phyloP scores from a whole-genome alignment of 2,797 vertebrate species.

The Pangasius sanitwongsei region DNA sequence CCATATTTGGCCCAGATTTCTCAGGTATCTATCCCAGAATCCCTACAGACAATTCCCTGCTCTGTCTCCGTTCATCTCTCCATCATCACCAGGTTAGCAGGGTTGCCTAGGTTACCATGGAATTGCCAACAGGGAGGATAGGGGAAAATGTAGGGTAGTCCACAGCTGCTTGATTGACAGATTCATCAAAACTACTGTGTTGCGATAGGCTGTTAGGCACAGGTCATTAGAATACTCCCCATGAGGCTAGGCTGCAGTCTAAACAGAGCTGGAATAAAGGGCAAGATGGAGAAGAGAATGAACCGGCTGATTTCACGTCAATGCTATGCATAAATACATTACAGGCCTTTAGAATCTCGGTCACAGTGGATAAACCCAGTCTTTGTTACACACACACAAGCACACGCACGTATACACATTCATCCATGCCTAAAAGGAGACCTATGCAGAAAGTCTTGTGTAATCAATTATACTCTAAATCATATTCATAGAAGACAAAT shows the following conservation, averaged over 20 bases:
- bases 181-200: conserved; percentile 39
- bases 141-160: conserved; percentile 21
- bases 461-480: background rate
- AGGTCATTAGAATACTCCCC: conserved; percentile 58
- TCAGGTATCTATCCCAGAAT: background rate
- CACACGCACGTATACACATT: conserved; percentile 59
- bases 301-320: conserved; percentile 79
- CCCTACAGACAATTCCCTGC: conserved; percentile 60
- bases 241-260: conserved; percentile 62
- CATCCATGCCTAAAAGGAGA: background rate
- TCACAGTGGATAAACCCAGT: conserved; percentile 62
- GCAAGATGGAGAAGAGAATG: conserved; percentile 74
- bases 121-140: conserved; percentile 1
- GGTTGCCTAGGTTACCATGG: conserved; percentile 15
- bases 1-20: conserved; percentile 57
- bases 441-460: background rate
- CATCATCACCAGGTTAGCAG: conserved; percentile 17
- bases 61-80: conserved; percentile 47
- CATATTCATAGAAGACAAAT: background rate
- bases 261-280: conserved; percentile 62
- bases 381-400: conserved; percentile 37
- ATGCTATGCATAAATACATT: conserved; percentile 83
- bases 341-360: conserved; percentile 74
- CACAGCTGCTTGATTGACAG: conserved; percentile 51
- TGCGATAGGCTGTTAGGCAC: conserved; percentile 51